phyloP scores from a whole-genome alignment of 2,113 vertebrate species.

The Zootoca vivipara region DNA sequence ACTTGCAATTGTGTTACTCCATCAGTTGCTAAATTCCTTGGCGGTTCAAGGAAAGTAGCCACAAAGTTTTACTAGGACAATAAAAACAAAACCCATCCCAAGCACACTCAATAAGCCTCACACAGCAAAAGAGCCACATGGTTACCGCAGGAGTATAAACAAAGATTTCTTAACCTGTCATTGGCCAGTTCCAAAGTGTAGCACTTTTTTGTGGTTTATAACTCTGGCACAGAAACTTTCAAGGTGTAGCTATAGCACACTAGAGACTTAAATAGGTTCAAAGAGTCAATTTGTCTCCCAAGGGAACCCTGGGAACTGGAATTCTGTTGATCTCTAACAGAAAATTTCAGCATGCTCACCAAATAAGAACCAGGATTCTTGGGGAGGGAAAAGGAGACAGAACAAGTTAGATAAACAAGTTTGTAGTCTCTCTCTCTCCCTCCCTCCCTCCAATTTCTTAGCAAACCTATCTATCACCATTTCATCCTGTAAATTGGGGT shows the following conservation, averaged over 20 bases:
- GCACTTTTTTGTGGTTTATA: not conserved
- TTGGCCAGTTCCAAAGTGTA: not conserved
- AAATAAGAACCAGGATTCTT: not conserved
- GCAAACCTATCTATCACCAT: not conserved
- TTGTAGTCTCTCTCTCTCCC: not conserved
- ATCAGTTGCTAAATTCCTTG: slow-evolving; percentile 25
- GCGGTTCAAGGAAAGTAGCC: slow-evolving; percentile 45
- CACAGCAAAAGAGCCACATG: not conserved
- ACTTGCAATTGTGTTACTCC: slow-evolving; percentile 24
- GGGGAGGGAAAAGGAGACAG: not conserved
- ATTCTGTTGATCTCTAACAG: not conserved
- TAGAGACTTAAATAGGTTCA: not conserved
- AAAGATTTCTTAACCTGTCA: not conserved
- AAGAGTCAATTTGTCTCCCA: not conserved
- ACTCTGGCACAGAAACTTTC: not conserved
- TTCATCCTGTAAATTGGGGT: not conserved
- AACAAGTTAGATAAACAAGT: not conserved
- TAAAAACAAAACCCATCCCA: slow-evolving; percentile 7
- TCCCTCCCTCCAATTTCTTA: not conserved
- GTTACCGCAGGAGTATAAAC: slow-evolving; percentile 4
- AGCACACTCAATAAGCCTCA: not conserved
- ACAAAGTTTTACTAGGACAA: slow-evolving; percentile 16
- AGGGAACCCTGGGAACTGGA: not conserved
- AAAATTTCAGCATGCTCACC: not conserved
- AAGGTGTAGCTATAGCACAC: not conserved